phyloP scores from a whole-genome alignment of 2,888 invertebrate genomes.

The Stenchaetothrips biformis region DNA sequence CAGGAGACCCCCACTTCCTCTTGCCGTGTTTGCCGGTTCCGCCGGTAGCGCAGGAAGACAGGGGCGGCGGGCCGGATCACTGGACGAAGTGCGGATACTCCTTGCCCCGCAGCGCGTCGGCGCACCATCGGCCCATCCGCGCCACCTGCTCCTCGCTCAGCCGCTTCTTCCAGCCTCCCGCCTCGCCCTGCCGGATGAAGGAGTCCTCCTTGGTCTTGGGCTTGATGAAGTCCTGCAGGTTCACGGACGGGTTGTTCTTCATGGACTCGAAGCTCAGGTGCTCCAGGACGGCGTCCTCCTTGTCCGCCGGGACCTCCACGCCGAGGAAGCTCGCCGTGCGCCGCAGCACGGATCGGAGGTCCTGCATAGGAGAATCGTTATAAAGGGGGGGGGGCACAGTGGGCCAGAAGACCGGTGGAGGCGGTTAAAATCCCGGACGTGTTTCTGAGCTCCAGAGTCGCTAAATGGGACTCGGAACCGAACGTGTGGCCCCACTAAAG shows the following conservation, averaged over 20 bases:
- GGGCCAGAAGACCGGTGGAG: too few relatives aligned
- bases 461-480: too few relatives aligned
- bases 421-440: too few relatives aligned
- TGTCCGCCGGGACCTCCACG: not conserved
- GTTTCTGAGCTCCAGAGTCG: too few relatives aligned
- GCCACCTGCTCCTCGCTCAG: constrained; percentile 9
- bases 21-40: not conserved
- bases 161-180: not conserved
- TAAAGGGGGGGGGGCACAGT: too few relatives aligned
- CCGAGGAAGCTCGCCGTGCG: constrained; percentile 4
- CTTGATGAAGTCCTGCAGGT: constrained; percentile 20
- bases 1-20: not conserved
- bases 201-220: not conserved
- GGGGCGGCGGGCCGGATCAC: not conserved
- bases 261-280: constrained; percentile 17
- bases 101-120: not conserved
- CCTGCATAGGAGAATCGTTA: too few relatives aligned
- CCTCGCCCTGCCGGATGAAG: constrained; percentile 17
- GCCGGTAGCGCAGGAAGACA: not conserved
- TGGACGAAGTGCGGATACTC: constrained; percentile 11
- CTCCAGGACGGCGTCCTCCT: constrained; percentile 13
- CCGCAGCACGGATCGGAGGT: not conserved
- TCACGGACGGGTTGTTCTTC: constrained; percentile 9
- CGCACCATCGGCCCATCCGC: not conserved
- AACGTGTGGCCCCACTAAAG: too few relatives aligned